Evolutionary conservation across 2,888 invertebrate species (phyloP).

Genomic region (Cerastoderma edule): DNA sequence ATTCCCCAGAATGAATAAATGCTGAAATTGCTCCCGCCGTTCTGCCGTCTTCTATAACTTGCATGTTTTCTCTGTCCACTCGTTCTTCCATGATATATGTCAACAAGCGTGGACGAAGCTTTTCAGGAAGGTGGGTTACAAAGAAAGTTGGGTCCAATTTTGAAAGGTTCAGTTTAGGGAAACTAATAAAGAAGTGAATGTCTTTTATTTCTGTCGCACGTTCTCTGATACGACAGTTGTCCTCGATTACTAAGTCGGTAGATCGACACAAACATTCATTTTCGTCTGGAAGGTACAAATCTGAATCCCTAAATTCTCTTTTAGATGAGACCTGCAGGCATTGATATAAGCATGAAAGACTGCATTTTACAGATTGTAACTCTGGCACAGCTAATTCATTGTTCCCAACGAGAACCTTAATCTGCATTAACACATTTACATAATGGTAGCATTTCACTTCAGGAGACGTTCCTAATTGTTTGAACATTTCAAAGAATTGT

Average conservation of each 20-base stretch:
- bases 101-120: conserved; percentile 33
- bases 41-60: too few relatives aligned
- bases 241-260: conserved; percentile 17
- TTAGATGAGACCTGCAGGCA: too few relatives aligned
- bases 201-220: conserved; percentile 27
- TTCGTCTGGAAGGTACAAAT: conserved; percentile 12
- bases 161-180: conserved; percentile 20
- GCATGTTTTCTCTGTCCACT: too few relatives aligned
- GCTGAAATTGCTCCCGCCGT: too few relatives aligned
- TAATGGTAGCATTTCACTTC: conserved; percentile 30
- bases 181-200: conserved; percentile 39
- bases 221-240: conserved; percentile 32
- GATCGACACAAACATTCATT: conserved; percentile 4
- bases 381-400: conserved; percentile 15
- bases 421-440: conserved; percentile 23
- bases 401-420: conserved; percentile 26
- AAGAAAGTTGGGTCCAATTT: not conserved
- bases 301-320: not conserved
- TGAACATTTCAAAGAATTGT: conserved; percentile 33
- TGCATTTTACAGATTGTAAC: too few relatives aligned
- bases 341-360: too few relatives aligned
- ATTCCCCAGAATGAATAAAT: too few relatives aligned
- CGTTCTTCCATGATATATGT: conserved; percentile 29
- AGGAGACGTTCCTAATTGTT: conserved; percentile 28
- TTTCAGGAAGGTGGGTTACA: conserved; percentile 24